These are phyloP conservation scores for Drosophila subobscura DNA, from an alignment of 1,140 invertebrate genomes.

Conservation along the genomic window DNA sequence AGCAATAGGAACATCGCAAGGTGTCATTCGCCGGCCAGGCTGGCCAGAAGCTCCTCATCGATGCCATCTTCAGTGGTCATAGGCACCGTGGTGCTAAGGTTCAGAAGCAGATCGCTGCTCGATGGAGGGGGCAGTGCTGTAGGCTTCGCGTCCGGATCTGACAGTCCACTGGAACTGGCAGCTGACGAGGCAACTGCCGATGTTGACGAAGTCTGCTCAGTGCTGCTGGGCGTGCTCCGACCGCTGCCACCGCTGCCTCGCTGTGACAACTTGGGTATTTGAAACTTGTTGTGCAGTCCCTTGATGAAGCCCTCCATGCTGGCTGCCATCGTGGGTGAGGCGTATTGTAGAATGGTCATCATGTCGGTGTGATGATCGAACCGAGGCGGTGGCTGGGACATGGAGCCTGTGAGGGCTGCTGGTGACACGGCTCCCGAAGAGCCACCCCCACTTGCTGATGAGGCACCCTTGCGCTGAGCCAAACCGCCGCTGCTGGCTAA, in stretches of 20 bases:
- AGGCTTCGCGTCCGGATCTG: constrained; percentile 18
- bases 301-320: constrained; percentile 90
- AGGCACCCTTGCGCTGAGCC: constrained; percentile 47
- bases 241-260: constrained; percentile 36
- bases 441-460: constrained; percentile 14
- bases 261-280: constrained; percentile 91
- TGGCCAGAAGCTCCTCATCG: constrained; percentile 69
- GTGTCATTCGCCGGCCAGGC: constrained; percentile 65
- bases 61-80: constrained; percentile 51
- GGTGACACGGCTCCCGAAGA: constrained; percentile 57
- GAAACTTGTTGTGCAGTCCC: constrained; percentile 92
- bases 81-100: constrained; percentile 23
- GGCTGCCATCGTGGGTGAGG: constrained; percentile 73
- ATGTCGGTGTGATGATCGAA: constrained; percentile 78
- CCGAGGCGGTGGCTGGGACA: constrained; percentile 60
- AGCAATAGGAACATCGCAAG: constrained; percentile 39
- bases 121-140: constrained; percentile 19
- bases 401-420: constrained; percentile 56
- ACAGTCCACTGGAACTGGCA: constrained; percentile 1
- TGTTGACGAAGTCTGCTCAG: constrained; percentile 17
- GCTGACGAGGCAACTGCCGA: constrained; percentile 14
- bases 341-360: constrained; percentile 81
- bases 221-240: constrained; percentile 17
- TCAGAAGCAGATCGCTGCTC: constrained; percentile 40
- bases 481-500: constrained; percentile 28